phyloP scores from a whole-genome alignment of 2,113 vertebrate genomes.

The Hipposideros armiger region DNA sequence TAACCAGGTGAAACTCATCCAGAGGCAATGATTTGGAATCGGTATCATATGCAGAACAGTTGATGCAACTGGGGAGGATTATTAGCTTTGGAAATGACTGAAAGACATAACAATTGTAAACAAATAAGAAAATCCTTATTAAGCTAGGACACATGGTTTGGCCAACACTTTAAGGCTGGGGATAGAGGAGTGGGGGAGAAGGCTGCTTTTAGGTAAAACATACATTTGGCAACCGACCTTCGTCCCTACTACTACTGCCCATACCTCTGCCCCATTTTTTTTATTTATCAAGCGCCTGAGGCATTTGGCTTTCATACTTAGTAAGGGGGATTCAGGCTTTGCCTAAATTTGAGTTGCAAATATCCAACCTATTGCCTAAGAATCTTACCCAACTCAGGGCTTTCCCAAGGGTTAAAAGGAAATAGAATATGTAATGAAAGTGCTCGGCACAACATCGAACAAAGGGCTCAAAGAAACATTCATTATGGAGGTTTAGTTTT shows the following conservation, averaged over 20 bases:
- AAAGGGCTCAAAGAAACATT: background rate
- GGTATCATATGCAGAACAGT: background rate
- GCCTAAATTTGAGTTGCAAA: background rate
- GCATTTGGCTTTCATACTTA: background rate
- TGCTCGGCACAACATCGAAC: background rate
- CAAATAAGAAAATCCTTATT: slow-evolving; percentile 1
- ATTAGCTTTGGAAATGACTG: background rate
- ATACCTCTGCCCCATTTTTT: background rate
- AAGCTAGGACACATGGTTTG: background rate
- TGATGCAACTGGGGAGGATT: background rate
- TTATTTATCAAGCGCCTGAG: background rate
- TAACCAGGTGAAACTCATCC: background rate
- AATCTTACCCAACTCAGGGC: background rate
- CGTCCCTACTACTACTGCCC: background rate
- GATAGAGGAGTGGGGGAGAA: no score
- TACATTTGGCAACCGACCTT: background rate
- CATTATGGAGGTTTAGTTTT: background rate
- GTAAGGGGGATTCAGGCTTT: background rate
- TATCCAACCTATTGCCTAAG: background rate
- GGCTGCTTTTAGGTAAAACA: background rate
- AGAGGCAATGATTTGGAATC: background rate
- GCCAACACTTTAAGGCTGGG: background rate
- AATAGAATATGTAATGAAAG: background rate
- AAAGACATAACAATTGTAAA: background rate
- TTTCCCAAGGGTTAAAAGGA: slow-evolving; percentile 35